phyloP scores from a whole-genome alignment of 2,113 vertebrate genomes.

The Hiodon tergisus region DNA sequence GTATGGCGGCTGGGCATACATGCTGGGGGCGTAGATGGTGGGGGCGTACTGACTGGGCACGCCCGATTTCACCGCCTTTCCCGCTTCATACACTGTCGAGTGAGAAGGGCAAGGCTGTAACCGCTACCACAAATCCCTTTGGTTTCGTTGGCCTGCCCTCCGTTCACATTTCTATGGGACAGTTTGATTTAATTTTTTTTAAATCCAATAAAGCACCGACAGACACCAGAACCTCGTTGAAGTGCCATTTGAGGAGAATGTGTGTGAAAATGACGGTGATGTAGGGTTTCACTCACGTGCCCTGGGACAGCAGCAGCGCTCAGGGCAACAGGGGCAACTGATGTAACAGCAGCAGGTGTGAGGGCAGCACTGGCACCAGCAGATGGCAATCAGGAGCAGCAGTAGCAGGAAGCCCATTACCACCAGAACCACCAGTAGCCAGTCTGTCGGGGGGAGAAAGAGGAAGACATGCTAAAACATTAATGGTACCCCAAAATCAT shows the following conservation, averaged over 20 bases:
- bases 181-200: background rate
- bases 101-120: background rate
- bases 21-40: conserved; percentile 63
- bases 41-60: conserved; percentile 64
- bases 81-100: conserved; percentile 75
- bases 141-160: background rate
- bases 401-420: conserved; percentile 68
- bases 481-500: background rate
- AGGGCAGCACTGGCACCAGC: conserved; percentile 91
- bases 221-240: too few relatives aligned
- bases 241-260: too few relatives aligned
- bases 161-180: background rate
- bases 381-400: conserved; percentile 75
- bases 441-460: conserved; percentile 58
- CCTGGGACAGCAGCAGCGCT: conserved; percentile 81
- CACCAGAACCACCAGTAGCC: conserved; percentile 79
- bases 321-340: conserved; percentile 82
- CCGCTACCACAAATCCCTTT: background rate
- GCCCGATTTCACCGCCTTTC: conserved; percentile 80
- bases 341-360: conserved; percentile 87
- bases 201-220: too few relatives aligned
- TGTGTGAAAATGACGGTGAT: too few relatives aligned
- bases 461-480: background rate
- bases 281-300: conserved; percentile 65
- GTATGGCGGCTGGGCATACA: conserved; percentile 66